These are phyloP conservation scores for Limnothrissa miodon DNA, from an alignment of 2,113 vertebrate genomes.

Conservation along the genomic window DNA sequence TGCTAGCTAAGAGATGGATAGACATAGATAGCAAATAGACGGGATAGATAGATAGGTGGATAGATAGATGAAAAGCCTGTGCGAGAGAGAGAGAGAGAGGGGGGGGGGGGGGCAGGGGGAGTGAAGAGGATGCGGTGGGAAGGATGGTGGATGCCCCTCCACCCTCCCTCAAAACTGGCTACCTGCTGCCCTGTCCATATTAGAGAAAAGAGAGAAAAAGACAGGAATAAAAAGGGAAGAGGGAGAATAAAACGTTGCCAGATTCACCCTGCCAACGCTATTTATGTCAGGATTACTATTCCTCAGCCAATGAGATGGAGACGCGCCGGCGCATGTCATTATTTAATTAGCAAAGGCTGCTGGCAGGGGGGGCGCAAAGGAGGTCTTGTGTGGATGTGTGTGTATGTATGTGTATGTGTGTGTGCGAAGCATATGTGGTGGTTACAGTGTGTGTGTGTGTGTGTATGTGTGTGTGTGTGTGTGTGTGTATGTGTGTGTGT, in stretches of 20 bases:
- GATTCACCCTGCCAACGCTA: slow-evolving; percentile 89
- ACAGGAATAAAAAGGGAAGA: slow-evolving; percentile 10
- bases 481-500: slow-evolving; percentile 14
- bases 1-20: background rate
- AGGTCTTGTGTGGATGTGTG: background rate
- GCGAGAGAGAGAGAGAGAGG: too few relatives aligned
- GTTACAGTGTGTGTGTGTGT: background rate
- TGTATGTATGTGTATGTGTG: background rate
- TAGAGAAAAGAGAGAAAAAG: slow-evolving; percentile 28
- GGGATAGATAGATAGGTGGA: too few relatives aligned
- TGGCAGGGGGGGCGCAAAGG: slow-evolving; percentile 47
- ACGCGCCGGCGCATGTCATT: slow-evolving; percentile 96
- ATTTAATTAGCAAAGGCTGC: slow-evolving; percentile 95
- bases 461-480: background rate
- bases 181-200: slow-evolving; percentile 28
- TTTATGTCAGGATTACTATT: slow-evolving; percentile 98
- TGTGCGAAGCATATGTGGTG: background rate
- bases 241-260: slow-evolving; percentile 73
- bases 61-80: too few relatives aligned
- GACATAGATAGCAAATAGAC: too few relatives aligned
- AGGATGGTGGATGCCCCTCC: too few relatives aligned
- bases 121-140: too few relatives aligned
- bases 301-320: slow-evolving; percentile 90
- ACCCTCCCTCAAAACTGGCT: background rate
- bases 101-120: background rate